Evolutionary conservation across 2,113 vertebrate genomes (phyloP).

Genomic region (Callipepla californica): DNA sequence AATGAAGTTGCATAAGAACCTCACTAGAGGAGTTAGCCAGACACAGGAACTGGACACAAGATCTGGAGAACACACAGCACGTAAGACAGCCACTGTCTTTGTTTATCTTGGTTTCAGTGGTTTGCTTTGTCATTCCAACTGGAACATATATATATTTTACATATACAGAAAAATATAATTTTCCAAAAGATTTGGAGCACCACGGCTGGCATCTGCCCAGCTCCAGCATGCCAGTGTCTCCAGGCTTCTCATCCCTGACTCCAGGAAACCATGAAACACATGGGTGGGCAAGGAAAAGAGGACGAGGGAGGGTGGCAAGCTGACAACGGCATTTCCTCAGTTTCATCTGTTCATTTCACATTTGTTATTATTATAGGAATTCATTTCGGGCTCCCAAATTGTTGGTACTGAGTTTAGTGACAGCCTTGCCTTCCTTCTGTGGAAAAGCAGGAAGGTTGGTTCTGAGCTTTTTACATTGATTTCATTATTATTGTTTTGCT

Average conservation of each 20-base stretch:
- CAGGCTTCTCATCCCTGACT: neutral
- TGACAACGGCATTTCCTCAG: neutral
- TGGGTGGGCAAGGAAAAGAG: neutral
- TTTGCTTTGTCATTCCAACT: neutral
- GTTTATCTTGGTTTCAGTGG: conserved; percentile 34
- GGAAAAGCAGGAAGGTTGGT: neutral
- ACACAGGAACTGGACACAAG: neutral
- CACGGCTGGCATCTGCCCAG: neutral
- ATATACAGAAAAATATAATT: neutral
- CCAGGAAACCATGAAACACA: neutral
- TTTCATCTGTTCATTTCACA: conserved; percentile 23
- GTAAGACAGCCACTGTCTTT: neutral
- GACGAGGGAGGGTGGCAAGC: neutral
- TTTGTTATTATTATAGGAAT: conserved; percentile 39
- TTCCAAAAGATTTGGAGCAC: conserved; percentile 5
- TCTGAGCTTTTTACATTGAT: neutral
- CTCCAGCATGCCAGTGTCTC: neutral
- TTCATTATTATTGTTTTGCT: neutral
- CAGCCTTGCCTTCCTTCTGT: neutral
- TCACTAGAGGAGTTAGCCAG: neutral
- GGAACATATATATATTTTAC: neutral
- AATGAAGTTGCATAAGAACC: conserved; percentile 1
- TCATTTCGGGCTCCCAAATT: neutral
- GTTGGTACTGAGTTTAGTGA: neutral
- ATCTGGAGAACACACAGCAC: neutral